Base-by-base conservation (phyloP, 2,113 vertebrate genomes). In the Etheostoma spectabile region DNA sequence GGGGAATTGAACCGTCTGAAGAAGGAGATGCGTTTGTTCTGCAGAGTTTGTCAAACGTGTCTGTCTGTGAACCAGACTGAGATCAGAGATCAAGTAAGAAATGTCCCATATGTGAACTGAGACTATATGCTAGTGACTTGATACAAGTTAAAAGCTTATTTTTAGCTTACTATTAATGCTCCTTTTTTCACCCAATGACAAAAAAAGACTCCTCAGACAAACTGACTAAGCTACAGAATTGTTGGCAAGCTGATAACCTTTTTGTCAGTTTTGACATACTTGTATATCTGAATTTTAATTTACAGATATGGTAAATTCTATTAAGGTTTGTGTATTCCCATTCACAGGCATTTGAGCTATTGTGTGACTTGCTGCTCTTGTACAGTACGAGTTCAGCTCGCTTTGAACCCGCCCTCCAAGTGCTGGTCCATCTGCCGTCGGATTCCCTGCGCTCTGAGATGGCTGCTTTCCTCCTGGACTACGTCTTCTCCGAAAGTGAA, bases 291-390 rank as follows among this genome's bases (percentile, higher is more conserved):
- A 22, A 11, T 19, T 35, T 24, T 16, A 19, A 59, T 33, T 63
- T 27, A 10, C 13, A 49, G 21, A 65, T 1, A 57, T 8, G 4
- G 6, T 49, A 13, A n/a, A 19, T 48, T 48, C 13, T 52, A 6
- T 12, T 45, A 5, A 13, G 30, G 14, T 16, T 8, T 46, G 16
- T 73, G 45, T 75, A 11, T 13, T 45, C 68, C 51, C 13, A 42
- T 71, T 3, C 82, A 0, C 87, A 99, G 97, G 96, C 97, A 4
- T 98, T 98, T 83, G 57, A 93, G 86, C 90, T 97, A 77, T 52
- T 99, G 62, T 97, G 96, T 60, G 97, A 99, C 88, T 66, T 97
- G 71, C 94, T 99, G 91, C 86, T 97, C 82, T 86, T 97, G 77
- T 96, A 96, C 74, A 95, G 96, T 6, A 72, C 42, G 1, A 86